Percentiles rank a stretch among this genome's conserved stretches.
phyloP scores from a whole-genome alignment of 2,888 invertebrate genomes.

The Heliconius cydno region DNA sequence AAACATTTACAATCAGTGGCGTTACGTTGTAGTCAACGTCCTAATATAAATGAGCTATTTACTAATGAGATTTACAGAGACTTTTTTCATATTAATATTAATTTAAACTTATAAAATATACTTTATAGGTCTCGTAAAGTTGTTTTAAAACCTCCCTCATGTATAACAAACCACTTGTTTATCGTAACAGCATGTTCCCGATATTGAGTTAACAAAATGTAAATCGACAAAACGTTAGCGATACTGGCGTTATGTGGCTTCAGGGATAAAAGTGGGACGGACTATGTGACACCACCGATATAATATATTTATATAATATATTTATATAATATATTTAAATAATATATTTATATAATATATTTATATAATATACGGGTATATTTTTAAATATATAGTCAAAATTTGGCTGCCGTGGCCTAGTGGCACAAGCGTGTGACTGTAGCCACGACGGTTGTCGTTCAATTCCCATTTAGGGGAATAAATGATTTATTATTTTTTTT shows the following conservation, averaged over 20 bases:
- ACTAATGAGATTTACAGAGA: neutral
- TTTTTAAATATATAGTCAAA: neutral
- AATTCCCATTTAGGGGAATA: too few relatives aligned
- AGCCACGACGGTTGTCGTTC: too few relatives aligned
- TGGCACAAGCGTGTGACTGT: too few relatives aligned
- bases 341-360: neutral
- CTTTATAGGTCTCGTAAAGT: neutral
- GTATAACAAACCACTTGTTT: constrained; percentile 18
- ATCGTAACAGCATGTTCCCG: neutral
- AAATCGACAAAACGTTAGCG: constrained; percentile 5
- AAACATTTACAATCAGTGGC: neutral
- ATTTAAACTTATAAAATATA: neutral
- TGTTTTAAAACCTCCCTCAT: constrained; percentile 4
- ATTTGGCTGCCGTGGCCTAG: too few relatives aligned
- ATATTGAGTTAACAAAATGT: constrained; percentile 23
- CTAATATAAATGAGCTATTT: neutral
- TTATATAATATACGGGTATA: neutral
- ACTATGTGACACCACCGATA: neutral
- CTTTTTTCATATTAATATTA: too few relatives aligned
- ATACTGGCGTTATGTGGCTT: constrained; percentile 22
- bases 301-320: neutral
- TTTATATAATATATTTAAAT: neutral
- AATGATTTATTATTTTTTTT: too few relatives aligned
- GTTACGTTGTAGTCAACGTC: neutral
- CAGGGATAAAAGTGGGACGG: constrained; percentile 1